A percentile compares a stretch with the other conserved stretches of the same genome.
phyloP scores from a whole-genome alignment of 2,113 vertebrate genomes.

The Thermophis baileyi region DNA sequence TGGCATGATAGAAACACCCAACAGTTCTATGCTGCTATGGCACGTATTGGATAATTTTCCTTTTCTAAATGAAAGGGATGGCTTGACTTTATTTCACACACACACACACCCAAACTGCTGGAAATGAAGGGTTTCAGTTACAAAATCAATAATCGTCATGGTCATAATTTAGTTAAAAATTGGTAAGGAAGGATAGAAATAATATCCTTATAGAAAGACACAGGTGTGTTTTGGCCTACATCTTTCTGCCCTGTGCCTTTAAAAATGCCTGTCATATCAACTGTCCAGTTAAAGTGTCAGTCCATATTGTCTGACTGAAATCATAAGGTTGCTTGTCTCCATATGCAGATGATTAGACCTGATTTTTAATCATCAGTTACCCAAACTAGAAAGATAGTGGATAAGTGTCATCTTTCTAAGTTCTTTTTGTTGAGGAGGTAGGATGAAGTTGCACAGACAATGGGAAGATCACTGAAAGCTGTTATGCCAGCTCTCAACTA shows the following conservation, averaged over 20 bases:
- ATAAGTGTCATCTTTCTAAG: neutral
- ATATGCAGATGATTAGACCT: neutral
- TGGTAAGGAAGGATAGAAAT: neutral
- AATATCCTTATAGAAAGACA: neutral
- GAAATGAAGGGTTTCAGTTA: neutral
- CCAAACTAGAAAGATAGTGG: neutral
- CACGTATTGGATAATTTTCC: neutral
- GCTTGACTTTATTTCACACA: neutral
- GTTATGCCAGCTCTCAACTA: neutral
- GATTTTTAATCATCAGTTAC: neutral
- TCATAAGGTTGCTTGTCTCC: neutral
- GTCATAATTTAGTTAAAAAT: neutral
- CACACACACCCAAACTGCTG: neutral
- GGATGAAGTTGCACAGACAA: neutral
- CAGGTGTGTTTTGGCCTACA: neutral
- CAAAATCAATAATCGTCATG: neutral
- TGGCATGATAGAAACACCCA: neutral
- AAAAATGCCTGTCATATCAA: neutral
- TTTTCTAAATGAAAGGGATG: neutral
- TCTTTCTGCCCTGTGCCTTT: conserved; percentile 19
- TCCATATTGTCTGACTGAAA: conserved; percentile 2
- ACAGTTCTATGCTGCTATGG: neutral
- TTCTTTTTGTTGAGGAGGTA: neutral
- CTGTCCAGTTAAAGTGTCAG: neutral
- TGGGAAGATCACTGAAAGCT: neutral